Base-by-base conservation (phyloP, 2,888 invertebrate species). In the Drosophila tanythrix region DNA sequence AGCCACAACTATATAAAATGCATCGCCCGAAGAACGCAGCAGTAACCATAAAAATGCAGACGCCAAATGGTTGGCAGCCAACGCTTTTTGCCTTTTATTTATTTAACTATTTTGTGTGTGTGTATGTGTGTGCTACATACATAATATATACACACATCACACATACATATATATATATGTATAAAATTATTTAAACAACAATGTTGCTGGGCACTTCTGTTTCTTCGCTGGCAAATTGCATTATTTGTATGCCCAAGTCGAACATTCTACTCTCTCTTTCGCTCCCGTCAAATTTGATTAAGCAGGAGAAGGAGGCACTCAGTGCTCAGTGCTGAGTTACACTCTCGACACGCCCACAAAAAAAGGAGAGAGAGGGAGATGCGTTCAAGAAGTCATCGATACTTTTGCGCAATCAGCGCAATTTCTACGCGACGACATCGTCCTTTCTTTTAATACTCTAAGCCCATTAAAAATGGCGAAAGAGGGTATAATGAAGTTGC, bases 371-470 rank as follows among this genome's bases (percentile, higher is more conserved):
- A 2, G 35, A 13, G 18, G 8, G 15, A 48, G 64, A 29, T 36
- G 36, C 46, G 43, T 50, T 90, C 72, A 77, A 87, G 89, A 79
- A 90, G 87, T 87, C 87, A 88, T 90, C 89, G 90, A 88, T 88
- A 90, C 87, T 88, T 90, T 87, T 90, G 90, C 90, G 87, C 89
- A 85, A 85, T 85, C 85, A 85, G 89, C 85, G 89, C 85, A 79
- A 90, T 85, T 85, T 88, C 83, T 72, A 68, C 69, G 43, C 43
- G 43, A 57, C 38, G 83, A 80, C 74, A 69, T 46, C 60, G 63
- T 35, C 58, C 35, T 43, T 35, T 40, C 25, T 21, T 11, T 36
- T n/a, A 25, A 46, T 46, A 46, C 46, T 46, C 46, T 46, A 46
- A 46, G 1, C 46, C 46, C 46, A 46, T 46, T 46, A 15, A 8